phyloP scores from a whole-genome alignment of 2,888 invertebrate species.

The Eustalomyia histrio region DNA sequence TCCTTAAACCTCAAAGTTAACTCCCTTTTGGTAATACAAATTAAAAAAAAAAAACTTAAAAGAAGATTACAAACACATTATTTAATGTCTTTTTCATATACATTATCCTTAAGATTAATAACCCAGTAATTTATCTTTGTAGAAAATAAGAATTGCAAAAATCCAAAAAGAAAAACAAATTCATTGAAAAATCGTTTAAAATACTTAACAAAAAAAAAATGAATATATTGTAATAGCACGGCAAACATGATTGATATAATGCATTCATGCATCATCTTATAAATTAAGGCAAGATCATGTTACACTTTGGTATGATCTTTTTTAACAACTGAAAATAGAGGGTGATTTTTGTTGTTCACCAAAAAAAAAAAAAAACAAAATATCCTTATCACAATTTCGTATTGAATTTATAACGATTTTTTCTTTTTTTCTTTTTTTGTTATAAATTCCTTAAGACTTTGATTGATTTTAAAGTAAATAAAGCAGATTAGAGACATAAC shows the following conservation, averaged over 20 bases:
- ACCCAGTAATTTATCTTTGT: constrained; percentile 23
- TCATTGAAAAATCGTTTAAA: constrained; percentile 17
- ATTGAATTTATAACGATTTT: background rate
- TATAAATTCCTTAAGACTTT: constrained; percentile 26
- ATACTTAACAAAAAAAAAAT: background rate
- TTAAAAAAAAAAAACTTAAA: background rate
- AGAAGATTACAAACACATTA: constrained; percentile 7
- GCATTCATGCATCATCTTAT: constrained; percentile 28
- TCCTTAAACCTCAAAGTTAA: background rate
- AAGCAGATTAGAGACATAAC: background rate
- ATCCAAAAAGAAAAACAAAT: constrained; percentile 7
- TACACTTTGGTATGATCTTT: constrained; percentile 6
- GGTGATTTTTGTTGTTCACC: constrained; percentile 18
- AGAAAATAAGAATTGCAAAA: background rate
- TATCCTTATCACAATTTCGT: background rate
- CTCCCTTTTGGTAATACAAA: background rate
- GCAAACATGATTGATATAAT: constrained; percentile 27
- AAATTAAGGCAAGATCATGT: constrained; percentile 39
- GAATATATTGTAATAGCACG: background rate
- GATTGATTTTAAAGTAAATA: constrained; percentile 30
- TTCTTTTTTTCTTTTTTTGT: background rate
- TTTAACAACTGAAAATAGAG: background rate
- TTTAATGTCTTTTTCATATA: background rate
- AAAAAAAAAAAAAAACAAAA: no score
- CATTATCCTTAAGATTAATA: constrained; percentile 39